phyloP scores from a whole-genome alignment of 2,113 vertebrate genomes.

The Lampris incognitus region DNA sequence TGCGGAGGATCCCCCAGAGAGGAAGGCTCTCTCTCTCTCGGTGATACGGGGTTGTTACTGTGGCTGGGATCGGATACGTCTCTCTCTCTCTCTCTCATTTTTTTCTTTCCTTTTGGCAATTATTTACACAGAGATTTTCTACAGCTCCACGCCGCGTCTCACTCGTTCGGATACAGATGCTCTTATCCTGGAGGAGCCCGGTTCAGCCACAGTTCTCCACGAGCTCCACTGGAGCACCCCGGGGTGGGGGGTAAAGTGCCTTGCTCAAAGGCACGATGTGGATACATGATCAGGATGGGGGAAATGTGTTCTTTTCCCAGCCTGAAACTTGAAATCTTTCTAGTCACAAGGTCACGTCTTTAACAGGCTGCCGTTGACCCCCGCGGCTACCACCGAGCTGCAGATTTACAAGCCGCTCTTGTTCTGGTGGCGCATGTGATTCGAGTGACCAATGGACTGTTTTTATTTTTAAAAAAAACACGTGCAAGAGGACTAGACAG shows the following conservation, averaged over 20 bases:
- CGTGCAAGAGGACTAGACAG: slow-evolving; percentile 7
- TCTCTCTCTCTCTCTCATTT: neutral
- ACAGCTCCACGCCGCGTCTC: too few species aligned
- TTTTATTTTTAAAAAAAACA: neutral
- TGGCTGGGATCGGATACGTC: neutral
- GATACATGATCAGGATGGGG: neutral
- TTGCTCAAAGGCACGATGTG: neutral
- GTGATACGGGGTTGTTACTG: neutral
- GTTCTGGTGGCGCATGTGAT: neutral
- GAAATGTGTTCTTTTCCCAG: neutral
- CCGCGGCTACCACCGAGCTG: neutral
- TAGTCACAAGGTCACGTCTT: neutral
- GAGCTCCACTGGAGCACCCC: neutral
- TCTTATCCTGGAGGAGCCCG: too few species aligned
- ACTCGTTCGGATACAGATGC: too few species aligned
- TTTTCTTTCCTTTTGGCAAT: neutral
- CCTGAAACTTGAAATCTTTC: neutral
- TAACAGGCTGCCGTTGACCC: neutral
- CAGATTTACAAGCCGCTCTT: neutral
- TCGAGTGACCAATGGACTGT: neutral
- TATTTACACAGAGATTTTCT: neutral
- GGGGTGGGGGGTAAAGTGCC: neutral
- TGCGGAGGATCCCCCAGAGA: neutral
- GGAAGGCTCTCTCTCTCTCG: slow-evolving; percentile 17
- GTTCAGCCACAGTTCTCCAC: too few species aligned